A percentile compares a stretch with the other conserved stretches of the same genome.
Evolutionary conservation across 2,888 invertebrate genomes (phyloP).

Genomic region (Folsomia manolachei): DNA sequence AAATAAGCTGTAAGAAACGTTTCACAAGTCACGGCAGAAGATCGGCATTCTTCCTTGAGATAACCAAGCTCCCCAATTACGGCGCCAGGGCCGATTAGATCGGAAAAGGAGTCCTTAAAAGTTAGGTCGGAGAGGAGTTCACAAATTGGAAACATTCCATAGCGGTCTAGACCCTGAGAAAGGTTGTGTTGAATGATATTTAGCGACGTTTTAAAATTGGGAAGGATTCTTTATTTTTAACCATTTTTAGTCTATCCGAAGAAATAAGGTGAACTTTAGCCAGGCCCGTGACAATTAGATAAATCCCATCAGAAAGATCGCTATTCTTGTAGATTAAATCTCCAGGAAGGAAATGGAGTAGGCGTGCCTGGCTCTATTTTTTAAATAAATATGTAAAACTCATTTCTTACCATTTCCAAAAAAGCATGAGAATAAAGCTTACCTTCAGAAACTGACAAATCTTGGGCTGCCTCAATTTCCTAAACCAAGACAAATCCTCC

Average conservation of each 20-base stretch:
- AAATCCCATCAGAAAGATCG: conserved; percentile 54
- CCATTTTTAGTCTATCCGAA: conserved; percentile 54
- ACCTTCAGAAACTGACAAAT: conserved; percentile 52
- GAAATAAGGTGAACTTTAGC: conserved; percentile 53
- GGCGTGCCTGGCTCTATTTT: conserved; percentile 52
- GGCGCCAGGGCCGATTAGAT: conserved; percentile 63
- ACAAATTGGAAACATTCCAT: conserved; percentile 39
- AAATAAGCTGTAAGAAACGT: conserved; percentile 59
- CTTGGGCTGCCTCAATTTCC: conserved; percentile 50
- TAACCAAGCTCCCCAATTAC: conserved; percentile 63
- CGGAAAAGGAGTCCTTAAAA: conserved; percentile 57
- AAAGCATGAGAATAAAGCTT: background rate
- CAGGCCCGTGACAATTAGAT: conserved; percentile 56
- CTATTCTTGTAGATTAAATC: conserved; percentile 53
- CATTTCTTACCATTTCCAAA: no score
- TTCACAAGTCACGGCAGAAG: conserved; percentile 62
- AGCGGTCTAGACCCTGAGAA: conserved; percentile 54
- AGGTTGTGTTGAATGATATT: no score
- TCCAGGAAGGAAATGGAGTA: conserved; percentile 53
- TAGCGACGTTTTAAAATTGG: no score
- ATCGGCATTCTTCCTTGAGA: conserved; percentile 60
- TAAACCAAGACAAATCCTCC: conserved; percentile 52
- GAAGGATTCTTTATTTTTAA: no score
- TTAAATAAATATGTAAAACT: no score
- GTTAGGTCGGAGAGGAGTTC: conserved; percentile 58